These are phyloP conservation scores for Pteropus alecto DNA, from an alignment of 2,113 vertebrate genomes.

Conservation along the genomic window DNA sequence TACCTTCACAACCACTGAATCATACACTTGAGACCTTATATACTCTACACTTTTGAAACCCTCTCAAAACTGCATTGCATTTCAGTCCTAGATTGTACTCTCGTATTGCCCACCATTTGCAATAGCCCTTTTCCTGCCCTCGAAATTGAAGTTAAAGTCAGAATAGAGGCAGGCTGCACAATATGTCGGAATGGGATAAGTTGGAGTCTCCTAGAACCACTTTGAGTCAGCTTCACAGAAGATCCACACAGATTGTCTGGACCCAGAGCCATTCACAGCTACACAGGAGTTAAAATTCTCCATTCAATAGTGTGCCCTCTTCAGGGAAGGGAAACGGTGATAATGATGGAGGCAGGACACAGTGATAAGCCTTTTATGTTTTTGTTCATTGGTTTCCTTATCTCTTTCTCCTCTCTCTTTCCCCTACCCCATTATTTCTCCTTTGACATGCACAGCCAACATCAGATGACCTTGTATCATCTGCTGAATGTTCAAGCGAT, in stretches of 20 bases:
- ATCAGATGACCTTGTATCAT: constrained; percentile 97
- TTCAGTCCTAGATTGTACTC: background rate
- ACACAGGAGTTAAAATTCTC: background rate
- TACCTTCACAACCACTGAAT: background rate
- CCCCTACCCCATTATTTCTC: background rate
- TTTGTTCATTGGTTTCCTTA: constrained; percentile 49
- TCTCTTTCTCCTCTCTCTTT: constrained; percentile 40
- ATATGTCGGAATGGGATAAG: background rate
- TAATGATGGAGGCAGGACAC: background rate
- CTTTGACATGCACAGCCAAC: constrained; percentile 82
- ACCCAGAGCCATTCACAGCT: background rate
- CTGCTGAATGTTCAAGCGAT: constrained; percentile 97
- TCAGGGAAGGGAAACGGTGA: background rate
- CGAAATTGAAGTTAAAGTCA: background rate
- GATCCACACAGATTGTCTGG: background rate
- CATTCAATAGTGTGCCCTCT: background rate
- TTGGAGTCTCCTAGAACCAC: background rate
- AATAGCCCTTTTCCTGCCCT: background rate
- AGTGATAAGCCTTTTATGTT: background rate
- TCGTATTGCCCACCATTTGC: background rate
- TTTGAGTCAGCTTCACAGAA: background rate
- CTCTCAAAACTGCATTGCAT: background rate
- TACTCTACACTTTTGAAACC: background rate
- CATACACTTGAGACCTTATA: constrained; percentile 50
- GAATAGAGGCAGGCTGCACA: background rate